Base-by-base conservation (phyloP, 2,797 vertebrate genomes). In the Sebastes trivittatus region DNA sequence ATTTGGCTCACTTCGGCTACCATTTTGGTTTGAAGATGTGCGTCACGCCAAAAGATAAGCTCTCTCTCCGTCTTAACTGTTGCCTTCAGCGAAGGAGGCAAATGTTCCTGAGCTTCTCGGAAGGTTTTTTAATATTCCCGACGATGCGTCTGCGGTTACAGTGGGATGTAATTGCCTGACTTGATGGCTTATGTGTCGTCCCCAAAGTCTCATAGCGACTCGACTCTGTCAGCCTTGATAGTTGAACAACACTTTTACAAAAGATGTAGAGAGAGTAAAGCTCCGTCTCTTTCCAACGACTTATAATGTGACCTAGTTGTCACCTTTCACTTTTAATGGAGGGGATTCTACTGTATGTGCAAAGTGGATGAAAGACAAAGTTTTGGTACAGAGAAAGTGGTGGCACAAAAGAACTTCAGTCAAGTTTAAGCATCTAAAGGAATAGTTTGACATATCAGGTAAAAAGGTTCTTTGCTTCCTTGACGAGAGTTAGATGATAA, bases 11-110 rank as follows among this genome's bases (percentile, higher is more conserved):
- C n/a, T 77, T 65, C 46, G 80, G 82, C 78, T 75, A 60, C 54
- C 75, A 32, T 83, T 91, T 89, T 60, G 76, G 75, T 87, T 78
- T 65, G 55, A 72, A 65, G 78, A 27, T 58, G 67, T 55, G 36
- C 72, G 42, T 66, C 55, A 29, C 61, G 81, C 76, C 56, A 83
- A 65, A 56, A 81, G 80, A 85, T 71, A 72, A 85, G 70, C 63
- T 70, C 54, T 38, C 25, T 75, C 63, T 80, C 54, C 6, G 11
- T 38, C 71, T 59, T 18, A 14, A 55, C 59, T 23, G 32, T 54
- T 55, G 72, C 81, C 75, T 72, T 82, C 52, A 71, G 78, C 64
- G 13, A 38, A 38, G 3, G 18, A 77, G 66, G 58, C 23, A 52
- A 69, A 78, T 74, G 74, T 23, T 65, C 56, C 34, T 59, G 8